Conservation (phyloP, 2,797 vertebrate genomes). For the Synaphobranchus kaupii region DNA sequence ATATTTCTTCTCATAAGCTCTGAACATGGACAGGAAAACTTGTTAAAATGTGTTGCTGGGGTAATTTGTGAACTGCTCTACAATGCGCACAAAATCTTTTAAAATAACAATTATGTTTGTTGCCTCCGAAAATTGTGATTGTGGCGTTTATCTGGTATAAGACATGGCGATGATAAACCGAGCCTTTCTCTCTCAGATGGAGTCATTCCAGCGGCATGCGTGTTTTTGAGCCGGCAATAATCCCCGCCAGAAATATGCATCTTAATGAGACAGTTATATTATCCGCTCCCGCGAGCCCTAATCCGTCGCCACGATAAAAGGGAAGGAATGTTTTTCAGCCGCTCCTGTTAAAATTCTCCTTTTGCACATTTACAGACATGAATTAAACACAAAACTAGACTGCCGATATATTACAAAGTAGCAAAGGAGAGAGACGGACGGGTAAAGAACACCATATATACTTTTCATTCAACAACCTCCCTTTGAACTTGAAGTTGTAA, state of each 20-base stretch:
- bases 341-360: slow-evolving; percentile 19
- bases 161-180: slow-evolving; percentile 70
- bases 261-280: slow-evolving; percentile 73
- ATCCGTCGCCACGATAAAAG: slow-evolving; percentile 66
- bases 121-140: slow-evolving; percentile 57
- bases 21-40: slow-evolving; percentile 66
- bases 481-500: slow-evolving; percentile 16
- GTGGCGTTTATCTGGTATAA: slow-evolving; percentile 65
- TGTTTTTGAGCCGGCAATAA: slow-evolving; percentile 66
- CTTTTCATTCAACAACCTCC: background rate
- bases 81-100: slow-evolving; percentile 55
- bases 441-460: background rate
- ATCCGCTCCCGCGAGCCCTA: slow-evolving; percentile 69
- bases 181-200: slow-evolving; percentile 50
- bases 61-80: slow-evolving; percentile 74
- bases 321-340: slow-evolving; percentile 40
- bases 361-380: slow-evolving; percentile 12
- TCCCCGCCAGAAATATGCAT: slow-evolving; percentile 68
- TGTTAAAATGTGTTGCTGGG: slow-evolving; percentile 70
- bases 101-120: slow-evolving; percentile 63
- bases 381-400: slow-evolving; percentile 23
- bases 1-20: slow-evolving; percentile 60
- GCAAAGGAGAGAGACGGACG: background rate
- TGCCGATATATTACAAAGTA: slow-evolving; percentile 1
- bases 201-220: slow-evolving; percentile 55